Percentiles rank a stretch among this genome's conserved stretches.
These are phyloP conservation scores for Helostoma temminkii DNA, from an alignment of 2,797 vertebrate genomes.

Conservation along the genomic window DNA sequence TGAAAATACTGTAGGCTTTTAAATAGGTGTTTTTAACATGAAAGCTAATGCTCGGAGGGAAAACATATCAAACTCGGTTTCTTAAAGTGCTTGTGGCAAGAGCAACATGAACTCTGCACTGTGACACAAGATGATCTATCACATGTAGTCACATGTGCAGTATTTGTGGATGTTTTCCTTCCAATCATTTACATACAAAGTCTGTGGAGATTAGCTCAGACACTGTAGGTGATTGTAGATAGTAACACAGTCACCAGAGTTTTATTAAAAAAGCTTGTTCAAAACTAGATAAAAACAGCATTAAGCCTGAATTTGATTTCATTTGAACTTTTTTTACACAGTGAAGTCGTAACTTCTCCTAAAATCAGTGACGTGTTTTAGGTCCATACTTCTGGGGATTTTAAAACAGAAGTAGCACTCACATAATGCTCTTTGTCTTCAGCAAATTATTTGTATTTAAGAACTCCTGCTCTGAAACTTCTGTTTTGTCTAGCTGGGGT, in stretches of 20 bases:
- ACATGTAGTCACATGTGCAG: constrained; percentile 43
- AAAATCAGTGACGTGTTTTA: too few relatives aligned
- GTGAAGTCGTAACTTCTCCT: too few relatives aligned
- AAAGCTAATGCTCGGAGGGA: neutral
- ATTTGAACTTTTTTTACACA: too few relatives aligned
- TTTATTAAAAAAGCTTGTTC: too few relatives aligned
- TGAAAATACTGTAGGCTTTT: constrained; percentile 3
- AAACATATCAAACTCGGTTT: neutral
- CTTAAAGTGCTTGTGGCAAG: constrained; percentile 9
- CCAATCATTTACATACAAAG: neutral
- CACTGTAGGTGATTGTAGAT: too few relatives aligned
- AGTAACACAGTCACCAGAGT: too few relatives aligned
- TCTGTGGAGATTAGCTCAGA: neutral
- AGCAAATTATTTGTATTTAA: neutral
- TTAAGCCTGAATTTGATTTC: too few relatives aligned
- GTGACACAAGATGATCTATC: constrained; percentile 29
- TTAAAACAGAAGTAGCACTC: neutral
- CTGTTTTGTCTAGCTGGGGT: constrained; percentile 88
- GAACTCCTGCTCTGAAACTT: neutral
- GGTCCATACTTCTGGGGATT: neutral
- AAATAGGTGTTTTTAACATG: neutral
- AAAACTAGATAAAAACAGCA: too few relatives aligned
- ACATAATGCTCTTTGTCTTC: too few relatives aligned
- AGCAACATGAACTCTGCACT: constrained; percentile 11
- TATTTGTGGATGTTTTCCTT: constrained; percentile 1